Evolutionary conservation across 2,113 vertebrate genomes (phyloP).

Genomic region (Anser cygnoides): DNA sequence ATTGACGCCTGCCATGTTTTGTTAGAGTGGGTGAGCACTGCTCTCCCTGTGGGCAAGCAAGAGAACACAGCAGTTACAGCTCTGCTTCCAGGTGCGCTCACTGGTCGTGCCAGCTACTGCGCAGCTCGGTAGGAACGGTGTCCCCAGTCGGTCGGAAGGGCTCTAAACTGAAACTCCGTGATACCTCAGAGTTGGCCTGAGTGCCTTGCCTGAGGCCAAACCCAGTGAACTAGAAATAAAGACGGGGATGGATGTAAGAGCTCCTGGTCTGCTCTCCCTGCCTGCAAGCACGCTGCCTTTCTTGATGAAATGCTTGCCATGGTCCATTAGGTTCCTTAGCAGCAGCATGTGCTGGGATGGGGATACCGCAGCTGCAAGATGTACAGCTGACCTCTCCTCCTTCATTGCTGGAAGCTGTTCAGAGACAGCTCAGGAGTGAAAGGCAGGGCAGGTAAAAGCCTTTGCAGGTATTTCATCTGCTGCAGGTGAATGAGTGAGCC

Average conservation of each 20-base stretch:
- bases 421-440: background rate
- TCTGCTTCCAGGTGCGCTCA: background rate
- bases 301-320: background rate
- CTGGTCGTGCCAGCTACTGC: background rate
- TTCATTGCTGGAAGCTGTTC: background rate
- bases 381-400: background rate
- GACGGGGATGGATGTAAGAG: background rate
- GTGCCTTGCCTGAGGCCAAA: background rate
- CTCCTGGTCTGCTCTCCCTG: background rate
- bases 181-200: background rate
- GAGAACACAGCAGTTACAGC: background rate
- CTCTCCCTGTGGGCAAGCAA: background rate
- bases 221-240: background rate
- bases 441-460: background rate
- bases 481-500: background rate
- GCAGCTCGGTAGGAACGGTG: background rate
- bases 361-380: background rate
- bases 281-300: background rate
- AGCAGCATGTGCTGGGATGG: background rate
- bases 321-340: background rate
- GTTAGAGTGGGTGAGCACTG: background rate
- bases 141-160: background rate
- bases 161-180: background rate
- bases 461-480: background rate
- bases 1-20: background rate